Conservation (phyloP, 2,888 invertebrate species). For the Dyspetes luteomarginatus region DNA sequence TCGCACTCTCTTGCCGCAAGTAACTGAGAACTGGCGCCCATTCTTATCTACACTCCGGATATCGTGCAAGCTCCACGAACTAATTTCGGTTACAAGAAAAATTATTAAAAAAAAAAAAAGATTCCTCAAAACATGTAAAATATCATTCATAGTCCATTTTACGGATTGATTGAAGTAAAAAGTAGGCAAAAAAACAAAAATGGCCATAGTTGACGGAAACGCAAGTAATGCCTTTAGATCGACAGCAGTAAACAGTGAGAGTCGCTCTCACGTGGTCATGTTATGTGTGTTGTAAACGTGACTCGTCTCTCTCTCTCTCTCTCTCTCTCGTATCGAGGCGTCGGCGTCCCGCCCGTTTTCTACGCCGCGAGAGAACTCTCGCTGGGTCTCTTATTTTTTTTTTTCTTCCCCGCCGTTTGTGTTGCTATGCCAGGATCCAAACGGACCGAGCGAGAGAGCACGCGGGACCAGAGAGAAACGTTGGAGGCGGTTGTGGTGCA, state of each 20-base stretch:
- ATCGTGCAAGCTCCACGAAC: neutral
- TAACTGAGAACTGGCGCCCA: neutral
- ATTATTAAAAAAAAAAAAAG: too few relatives aligned
- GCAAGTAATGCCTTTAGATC: too few relatives aligned
- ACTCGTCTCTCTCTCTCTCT: too few relatives aligned
- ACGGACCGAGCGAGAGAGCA: constrained; percentile 13
- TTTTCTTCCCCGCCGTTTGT: constrained; percentile 43
- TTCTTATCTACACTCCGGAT: neutral
- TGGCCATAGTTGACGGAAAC: too few relatives aligned
- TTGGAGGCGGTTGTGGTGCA: constrained; percentile 48
- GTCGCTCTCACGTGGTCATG: constrained; percentile 30
- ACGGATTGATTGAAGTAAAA: too few relatives aligned
- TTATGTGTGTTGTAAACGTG: constrained; percentile 36
- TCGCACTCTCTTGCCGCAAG: neutral
- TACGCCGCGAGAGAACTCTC: constrained; percentile 44
- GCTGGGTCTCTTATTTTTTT: constrained; percentile 22
- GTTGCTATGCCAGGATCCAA: constrained; percentile 64
- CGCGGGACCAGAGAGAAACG: constrained; percentile 48
- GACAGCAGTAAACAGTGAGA: too few relatives aligned
- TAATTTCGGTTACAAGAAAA: too few relatives aligned
- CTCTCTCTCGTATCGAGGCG: constrained; percentile 62
- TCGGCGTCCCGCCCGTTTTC: constrained; percentile 65
- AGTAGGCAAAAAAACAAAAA: too few relatives aligned
- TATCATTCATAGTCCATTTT: too few relatives aligned
- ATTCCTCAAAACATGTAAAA: too few relatives aligned